A percentile compares a stretch with the other conserved stretches of the same genome.
These are phyloP conservation scores for Cataglyphis altisquamis DNA, from an alignment of 2,888 invertebrate species.

Conservation along the genomic window DNA sequence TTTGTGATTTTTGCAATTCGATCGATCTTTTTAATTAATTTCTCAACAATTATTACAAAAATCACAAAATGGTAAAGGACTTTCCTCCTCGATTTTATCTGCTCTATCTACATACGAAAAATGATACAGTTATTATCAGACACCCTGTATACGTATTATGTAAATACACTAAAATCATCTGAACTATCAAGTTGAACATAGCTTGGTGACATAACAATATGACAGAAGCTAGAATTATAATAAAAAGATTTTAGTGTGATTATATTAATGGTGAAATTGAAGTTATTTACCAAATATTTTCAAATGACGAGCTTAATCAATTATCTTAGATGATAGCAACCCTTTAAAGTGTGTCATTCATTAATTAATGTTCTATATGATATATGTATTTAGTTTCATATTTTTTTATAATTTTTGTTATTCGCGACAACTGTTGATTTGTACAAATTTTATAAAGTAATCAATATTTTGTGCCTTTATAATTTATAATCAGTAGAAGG, in stretches of 20 bases:
- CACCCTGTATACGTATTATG: background rate
- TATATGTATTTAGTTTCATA: background rate
- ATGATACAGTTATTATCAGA: too few species aligned
- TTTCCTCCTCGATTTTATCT: too few species aligned
- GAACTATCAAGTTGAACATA: slow-evolving; percentile 75
- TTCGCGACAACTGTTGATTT: background rate
- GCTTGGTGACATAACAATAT: slow-evolving; percentile 75
- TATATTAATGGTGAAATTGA: slow-evolving; percentile 64
- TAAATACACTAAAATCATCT: slow-evolving; percentile 39
- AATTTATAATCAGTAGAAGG: background rate
- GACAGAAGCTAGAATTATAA: slow-evolving; percentile 78
- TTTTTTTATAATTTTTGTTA: slow-evolving; percentile 5
- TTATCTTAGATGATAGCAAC: slow-evolving; percentile 67
- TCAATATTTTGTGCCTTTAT: background rate
- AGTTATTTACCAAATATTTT: slow-evolving; percentile 63
- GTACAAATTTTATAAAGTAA: background rate
- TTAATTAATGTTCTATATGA: slow-evolving; percentile 10
- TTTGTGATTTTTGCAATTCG: too few species aligned
- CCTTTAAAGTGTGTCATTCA: slow-evolving; percentile 61
- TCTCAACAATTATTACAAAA: too few species aligned
- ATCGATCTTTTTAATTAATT: too few species aligned
- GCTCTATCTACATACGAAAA: too few species aligned
- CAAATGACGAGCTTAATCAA: slow-evolving; percentile 63
- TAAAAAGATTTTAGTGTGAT: slow-evolving; percentile 70
- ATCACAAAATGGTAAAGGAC: too few species aligned